Percentiles rank a stretch among this genome's conserved stretches.
phyloP scores from a whole-genome alignment of 2,113 vertebrate genomes.

The Leptosomus discolor region DNA sequence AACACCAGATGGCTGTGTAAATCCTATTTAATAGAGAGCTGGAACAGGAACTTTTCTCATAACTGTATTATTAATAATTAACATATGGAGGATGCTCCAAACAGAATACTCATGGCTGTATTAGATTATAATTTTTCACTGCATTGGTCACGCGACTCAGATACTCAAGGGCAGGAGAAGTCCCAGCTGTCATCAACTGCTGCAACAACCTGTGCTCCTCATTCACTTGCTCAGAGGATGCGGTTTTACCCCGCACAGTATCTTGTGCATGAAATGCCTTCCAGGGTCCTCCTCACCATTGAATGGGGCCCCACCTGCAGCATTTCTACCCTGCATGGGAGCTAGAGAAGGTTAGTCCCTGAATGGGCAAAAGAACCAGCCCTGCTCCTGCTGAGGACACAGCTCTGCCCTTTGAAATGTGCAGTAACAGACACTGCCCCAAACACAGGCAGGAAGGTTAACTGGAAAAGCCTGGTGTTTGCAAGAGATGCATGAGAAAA shows the following conservation, averaged over 20 bases:
- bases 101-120: slow-evolving; percentile 37
- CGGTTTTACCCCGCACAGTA: background rate
- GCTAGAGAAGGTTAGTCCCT: background rate
- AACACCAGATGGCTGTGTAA: slow-evolving; percentile 74
- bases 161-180: background rate
- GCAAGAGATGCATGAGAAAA: background rate
- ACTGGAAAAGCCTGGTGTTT: background rate
- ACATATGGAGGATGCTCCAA: slow-evolving; percentile 67
- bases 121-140: slow-evolving; percentile 65
- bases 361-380: background rate
- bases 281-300: background rate
- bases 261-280: background rate
- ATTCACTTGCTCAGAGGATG: background rate
- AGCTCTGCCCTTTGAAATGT: accelerated
- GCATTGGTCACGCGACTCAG: background rate
- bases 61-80: slow-evolving; percentile 77
- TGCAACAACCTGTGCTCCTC: background rate
- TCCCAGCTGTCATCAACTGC: background rate
- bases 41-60: slow-evolving; percentile 69
- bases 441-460: background rate
- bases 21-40: slow-evolving; percentile 72
- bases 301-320: background rate
- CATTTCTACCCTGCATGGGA: accelerated
- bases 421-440: background rate
- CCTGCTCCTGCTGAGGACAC: background rate